A percentile compares a stretch with the other conserved stretches of the same genome.
These are phyloP conservation scores for Ictidomys tridecemlineatus DNA, from an alignment of 2,113 vertebrate species.

Conservation along the genomic window DNA sequence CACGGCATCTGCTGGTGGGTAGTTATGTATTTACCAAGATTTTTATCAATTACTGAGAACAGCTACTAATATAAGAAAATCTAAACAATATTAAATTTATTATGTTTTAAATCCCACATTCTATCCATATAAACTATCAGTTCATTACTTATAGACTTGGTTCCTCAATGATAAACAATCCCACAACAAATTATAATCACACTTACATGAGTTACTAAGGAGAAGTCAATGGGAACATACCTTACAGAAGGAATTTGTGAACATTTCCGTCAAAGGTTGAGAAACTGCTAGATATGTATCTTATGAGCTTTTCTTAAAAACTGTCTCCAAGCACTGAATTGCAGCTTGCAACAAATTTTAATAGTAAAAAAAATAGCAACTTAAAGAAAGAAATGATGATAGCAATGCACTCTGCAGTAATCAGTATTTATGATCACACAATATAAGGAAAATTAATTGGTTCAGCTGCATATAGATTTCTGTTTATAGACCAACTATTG, in stretches of 20 bases:
- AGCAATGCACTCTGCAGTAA: conserved; percentile 56
- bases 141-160: conserved; percentile 16
- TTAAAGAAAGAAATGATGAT: conserved; percentile 35
- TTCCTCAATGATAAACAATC: conserved; percentile 5
- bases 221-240: conserved; percentile 85
- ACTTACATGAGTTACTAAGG: not conserved
- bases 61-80: conserved; percentile 30
- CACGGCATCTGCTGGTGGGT: too few relatives aligned
- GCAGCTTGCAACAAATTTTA: conserved; percentile 91
- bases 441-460: conserved; percentile 68
- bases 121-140: not conserved
- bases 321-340: conserved; percentile 98
- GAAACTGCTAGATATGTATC: conserved; percentile 94
- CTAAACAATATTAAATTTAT: not conserved
- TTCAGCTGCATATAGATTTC: conserved; percentile 55
- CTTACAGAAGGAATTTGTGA: conserved; percentile 94
- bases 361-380: conserved; percentile 57
- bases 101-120: not conserved
- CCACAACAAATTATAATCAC: not conserved
- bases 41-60: not conserved
- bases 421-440: conserved; percentile 68
- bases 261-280: conserved; percentile 95
- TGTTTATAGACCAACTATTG: conserved; percentile 70
- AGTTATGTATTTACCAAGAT: too few relatives aligned
- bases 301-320: conserved; percentile 95